phyloP scores from a whole-genome alignment of 1,140 invertebrate species.

The Pectinophora gossypiella region DNA sequence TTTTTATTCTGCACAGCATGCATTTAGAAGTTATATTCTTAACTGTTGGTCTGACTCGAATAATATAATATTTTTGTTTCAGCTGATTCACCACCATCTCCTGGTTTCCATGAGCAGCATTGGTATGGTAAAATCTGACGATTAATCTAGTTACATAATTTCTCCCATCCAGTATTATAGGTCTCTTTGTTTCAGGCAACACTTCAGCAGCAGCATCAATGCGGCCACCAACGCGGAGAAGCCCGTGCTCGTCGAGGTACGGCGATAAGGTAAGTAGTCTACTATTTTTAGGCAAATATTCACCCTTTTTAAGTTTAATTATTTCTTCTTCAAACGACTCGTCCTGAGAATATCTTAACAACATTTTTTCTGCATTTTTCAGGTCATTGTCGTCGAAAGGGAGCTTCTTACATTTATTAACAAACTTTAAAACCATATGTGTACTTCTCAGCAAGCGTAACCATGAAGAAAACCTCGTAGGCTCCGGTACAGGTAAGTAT shows the following conservation, averaged over 20 bases:
- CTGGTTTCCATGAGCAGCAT: constrained; percentile 5
- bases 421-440: not conserved
- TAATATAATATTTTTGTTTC: not conserved
- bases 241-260: constrained; percentile 1
- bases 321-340: constrained; percentile 4
- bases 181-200: not conserved
- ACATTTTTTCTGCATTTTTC: constrained; percentile 1
- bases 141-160: not conserved
- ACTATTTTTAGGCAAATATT: not conserved
- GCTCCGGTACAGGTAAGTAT: constrained; percentile 14
- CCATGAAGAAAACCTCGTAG: constrained; percentile 11
- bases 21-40: not conserved
- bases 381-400: not conserved
- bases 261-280: constrained; percentile 8
- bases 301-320: not conserved
- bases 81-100: not conserved
- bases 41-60: not conserved
- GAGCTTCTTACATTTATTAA: constrained; percentile 3
- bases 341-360: not conserved
- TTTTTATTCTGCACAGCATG: not conserved
- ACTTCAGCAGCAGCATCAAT: constrained; percentile 8
- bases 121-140: not conserved
- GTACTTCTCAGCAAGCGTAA: constrained; percentile 8
- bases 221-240: constrained; percentile 5
- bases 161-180: constrained; percentile 8